Base-by-base conservation (phyloP, 2,797 vertebrate species). In the Silurus lanzhouensis region DNA sequence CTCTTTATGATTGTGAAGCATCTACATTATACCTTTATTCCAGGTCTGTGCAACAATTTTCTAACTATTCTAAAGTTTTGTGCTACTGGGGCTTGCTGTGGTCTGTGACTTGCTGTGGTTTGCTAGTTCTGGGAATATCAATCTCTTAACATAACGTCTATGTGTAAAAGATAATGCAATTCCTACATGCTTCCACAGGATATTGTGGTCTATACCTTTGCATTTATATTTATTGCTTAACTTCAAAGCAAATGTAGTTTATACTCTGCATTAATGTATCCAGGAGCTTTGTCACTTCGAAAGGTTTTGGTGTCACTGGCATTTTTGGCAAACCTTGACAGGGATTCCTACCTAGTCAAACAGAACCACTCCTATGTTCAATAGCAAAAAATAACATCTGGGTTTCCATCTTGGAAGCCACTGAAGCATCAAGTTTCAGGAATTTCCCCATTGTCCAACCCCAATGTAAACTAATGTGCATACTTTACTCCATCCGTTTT, bases 381-480 rank as follows among this genome's bases (percentile, higher is more conserved):
- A 72, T 20, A 72, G 44, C 20, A 71, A 20, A 72, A 74, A 74
- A 72, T 12, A 55, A 55, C 72, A 60, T 78, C 57, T 61, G 57
- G 31, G 57, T 63, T 79, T 79, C 58, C 58, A 79, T 63, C 27
- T 63, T 79, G 76, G 76, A 63, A 61, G 20, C 31, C 31, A 63
- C 31, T n/a, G 57, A 78, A 44, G 58, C 76, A 61, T 77, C 55
- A 77, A 5, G 9, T 77, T 77, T 77, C 55, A 77, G 52, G 77
- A 63, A 79, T 79, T 79, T 63, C 77, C 76, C 58, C 31, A 63
- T 63, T 79, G 25, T 77, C 55, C 27, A 77, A 60, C 75, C 75
- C 27, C 15, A 58, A 77, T 25, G 15, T 6, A 1, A 77, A 60
- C 25, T 58, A 58, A 58, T 31, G 25, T 79, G 75, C 63, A 63